Evolutionary conservation across 2,888 invertebrate species (phyloP), one percentile per base, ranked within the genome.

Genomic region (Dendrolimus houi): DNA sequence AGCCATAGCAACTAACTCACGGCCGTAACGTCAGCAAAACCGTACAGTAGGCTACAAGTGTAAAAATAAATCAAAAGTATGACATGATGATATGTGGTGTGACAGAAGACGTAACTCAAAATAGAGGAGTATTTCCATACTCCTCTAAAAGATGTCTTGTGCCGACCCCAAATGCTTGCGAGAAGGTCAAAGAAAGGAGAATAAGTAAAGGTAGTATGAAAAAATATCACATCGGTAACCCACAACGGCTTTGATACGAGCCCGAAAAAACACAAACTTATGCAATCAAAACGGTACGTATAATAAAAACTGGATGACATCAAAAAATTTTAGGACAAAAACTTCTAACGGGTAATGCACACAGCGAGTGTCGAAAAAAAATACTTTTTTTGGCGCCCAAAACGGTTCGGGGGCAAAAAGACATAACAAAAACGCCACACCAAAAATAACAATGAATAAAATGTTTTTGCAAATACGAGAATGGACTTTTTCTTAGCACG

Each of bases 381-480:
- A 66, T 53, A 56, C 66, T 68, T 69, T 72, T 77, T 83, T 83
- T 83, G 79, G 73, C 71, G 69, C 69, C 68, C 67, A 57, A 72
- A 78, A 79, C 80, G 68, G 80, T 47, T 47, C 47, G 47, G 12
- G 77, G 80, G 85, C 88, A 87, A 87, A 87, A 88, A 88, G 78
- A 70, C 59, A 58, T 59, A 60, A 64, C 71, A 77, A 83, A 85
- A 85, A 83, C 77, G 72, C 72, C 69, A 72, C 66, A 52, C 59
- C 55, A 55, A 77, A 77, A 47, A 47, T 47, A 47, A 79, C 75
- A 79, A 77, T 79, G 77, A 85, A 85, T 84, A 79, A 47, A 79
- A 71, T 73, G 79, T 87, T 89, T 87, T 89, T 88, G 88, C 88
- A 84, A 87, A 85, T 79, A 72, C 73, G 70, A 75, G 74, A 72